Conservation (phyloP, 1,140 invertebrate genomes). For the Aporrectodea caliginosa region DNA sequence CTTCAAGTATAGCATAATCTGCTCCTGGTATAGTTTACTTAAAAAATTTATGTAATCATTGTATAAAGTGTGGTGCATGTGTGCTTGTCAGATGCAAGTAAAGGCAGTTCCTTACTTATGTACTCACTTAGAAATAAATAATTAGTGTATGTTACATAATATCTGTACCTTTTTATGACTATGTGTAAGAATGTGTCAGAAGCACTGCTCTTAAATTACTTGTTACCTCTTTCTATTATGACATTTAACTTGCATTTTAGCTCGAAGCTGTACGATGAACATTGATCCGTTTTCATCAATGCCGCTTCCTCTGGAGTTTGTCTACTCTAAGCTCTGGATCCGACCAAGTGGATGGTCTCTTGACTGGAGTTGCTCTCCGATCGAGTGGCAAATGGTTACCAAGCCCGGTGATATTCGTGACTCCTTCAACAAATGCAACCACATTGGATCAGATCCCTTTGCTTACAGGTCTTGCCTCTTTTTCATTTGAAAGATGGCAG, state of each 20-base stretch:
- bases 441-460: slow-evolving; percentile 44
- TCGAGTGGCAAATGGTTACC: slow-evolving; percentile 66
- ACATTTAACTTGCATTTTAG: slow-evolving; percentile 36
- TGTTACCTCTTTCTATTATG: neutral
- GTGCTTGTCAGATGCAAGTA: too few species aligned
- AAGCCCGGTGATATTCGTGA: slow-evolving; percentile 61
- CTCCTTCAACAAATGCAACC: slow-evolving; percentile 56
- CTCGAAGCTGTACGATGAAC: slow-evolving; percentile 38
- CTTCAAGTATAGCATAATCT: too few species aligned
- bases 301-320: slow-evolving; percentile 65
- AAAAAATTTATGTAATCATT: too few species aligned
- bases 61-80: too few species aligned
- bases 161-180: too few species aligned
- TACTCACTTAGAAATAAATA: too few species aligned
- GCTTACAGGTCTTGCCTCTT: slow-evolving; percentile 57
- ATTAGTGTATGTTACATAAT: too few species aligned
- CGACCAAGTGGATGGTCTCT: slow-evolving; percentile 60
- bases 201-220: neutral
- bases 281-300: slow-evolving; percentile 49
- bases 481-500: too few species aligned
- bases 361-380: slow-evolving; percentile 63
- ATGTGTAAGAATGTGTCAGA: neutral
- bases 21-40: too few species aligned
- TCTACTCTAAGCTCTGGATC: slow-evolving; percentile 63
- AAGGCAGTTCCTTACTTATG: too few species aligned